These are phyloP conservation scores for Hippotragus niger DNA, from an alignment of 2,113 vertebrate genomes.

Conservation along the genomic window DNA sequence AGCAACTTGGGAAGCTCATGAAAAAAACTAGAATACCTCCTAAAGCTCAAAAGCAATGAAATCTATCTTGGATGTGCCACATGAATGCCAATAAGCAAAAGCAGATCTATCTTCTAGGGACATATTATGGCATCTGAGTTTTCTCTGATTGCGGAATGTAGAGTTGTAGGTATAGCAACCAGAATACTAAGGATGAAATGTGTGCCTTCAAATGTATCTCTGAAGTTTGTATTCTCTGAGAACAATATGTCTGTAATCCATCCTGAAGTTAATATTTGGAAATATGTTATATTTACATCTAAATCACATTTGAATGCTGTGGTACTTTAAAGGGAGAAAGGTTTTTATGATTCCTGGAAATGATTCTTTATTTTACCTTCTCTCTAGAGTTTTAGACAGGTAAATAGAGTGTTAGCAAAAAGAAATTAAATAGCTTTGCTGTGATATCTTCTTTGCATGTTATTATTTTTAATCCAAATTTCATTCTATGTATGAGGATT, in stretches of 20 bases:
- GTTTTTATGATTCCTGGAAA: neutral
- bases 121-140: neutral
- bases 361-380: constrained; percentile 28
- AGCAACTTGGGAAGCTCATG: neutral
- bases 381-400: constrained; percentile 9
- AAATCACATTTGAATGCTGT: neutral
- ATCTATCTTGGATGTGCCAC: neutral
- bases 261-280: neutral
- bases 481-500: neutral
- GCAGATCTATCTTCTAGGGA: neutral
- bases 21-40: neutral
- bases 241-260: neutral
- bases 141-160: neutral
- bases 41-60: neutral
- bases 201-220: neutral
- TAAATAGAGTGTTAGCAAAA: neutral
- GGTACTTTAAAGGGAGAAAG: neutral
- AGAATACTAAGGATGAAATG: neutral
- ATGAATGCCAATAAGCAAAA: neutral
- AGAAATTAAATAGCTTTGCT: constrained; percentile 8
- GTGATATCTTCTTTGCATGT: constrained; percentile 6
- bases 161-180: neutral
- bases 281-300: constrained; percentile 26
- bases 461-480: constrained; percentile 63
- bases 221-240: neutral